phyloP scores from a whole-genome alignment of 2,797 vertebrate genomes.

The Anguilla obscura region DNA sequence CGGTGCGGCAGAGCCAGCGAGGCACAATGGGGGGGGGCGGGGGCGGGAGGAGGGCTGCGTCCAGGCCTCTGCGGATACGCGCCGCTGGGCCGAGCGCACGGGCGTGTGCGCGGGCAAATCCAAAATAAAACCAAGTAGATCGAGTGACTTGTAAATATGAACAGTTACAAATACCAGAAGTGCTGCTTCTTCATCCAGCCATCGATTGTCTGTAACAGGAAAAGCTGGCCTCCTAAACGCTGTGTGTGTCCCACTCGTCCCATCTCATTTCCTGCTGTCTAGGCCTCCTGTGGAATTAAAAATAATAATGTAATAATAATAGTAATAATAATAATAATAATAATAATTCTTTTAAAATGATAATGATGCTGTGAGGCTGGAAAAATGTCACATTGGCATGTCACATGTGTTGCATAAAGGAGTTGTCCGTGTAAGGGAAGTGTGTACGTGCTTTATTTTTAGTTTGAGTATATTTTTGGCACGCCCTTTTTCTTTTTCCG shows the following conservation, averaged over 20 bases:
- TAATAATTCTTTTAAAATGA: background rate
- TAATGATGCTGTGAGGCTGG: conserved; percentile 17
- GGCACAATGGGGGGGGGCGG: conserved; percentile 17
- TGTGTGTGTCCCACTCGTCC: conserved; percentile 57
- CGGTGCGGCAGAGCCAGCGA: conserved; percentile 38
- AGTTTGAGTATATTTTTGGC: conserved; percentile 38
- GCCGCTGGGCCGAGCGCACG: conserved; percentile 49
- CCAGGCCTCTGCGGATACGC: conserved; percentile 63
- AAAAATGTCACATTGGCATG: conserved; percentile 31
- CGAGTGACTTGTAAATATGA: conserved; percentile 32
- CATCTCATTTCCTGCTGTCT: conserved; percentile 48
- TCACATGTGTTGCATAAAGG: conserved; percentile 31
- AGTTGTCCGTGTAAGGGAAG: conserved; percentile 31
- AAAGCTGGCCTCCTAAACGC: conserved; percentile 57
- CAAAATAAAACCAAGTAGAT: conserved; percentile 26
- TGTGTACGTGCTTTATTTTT: background rate
- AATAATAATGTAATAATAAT: background rate
- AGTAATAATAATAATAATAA: background rate
- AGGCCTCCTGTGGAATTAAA: conserved; percentile 49
- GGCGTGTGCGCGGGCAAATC: conserved; percentile 41
- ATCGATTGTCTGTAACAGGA: conserved; percentile 60
- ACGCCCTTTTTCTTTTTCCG: conserved; percentile 35
- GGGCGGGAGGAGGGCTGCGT: conserved; percentile 35
- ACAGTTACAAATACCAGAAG: conserved; percentile 64
- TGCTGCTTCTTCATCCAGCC: conserved; percentile 67